These are phyloP conservation scores for Heliconius ethilla DNA, from an alignment of 2,888 invertebrate species.

Conservation along the genomic window DNA sequence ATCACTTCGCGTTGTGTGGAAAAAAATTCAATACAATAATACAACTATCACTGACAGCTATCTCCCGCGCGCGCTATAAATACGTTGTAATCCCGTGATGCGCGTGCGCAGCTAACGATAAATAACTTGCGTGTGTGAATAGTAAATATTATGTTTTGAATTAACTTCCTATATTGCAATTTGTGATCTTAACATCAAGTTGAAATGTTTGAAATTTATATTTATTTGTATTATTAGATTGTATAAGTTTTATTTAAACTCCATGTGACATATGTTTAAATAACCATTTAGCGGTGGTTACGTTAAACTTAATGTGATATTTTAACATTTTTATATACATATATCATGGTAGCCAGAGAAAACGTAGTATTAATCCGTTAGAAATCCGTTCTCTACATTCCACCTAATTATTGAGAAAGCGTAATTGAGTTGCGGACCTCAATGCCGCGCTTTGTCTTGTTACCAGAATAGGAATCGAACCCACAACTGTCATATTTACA, in stretches of 20 bases:
- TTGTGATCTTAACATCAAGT: not conserved
- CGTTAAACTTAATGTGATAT: too few species aligned
- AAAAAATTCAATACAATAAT: conserved; percentile 36
- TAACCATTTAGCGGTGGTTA: too few species aligned
- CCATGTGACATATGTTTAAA: too few species aligned
- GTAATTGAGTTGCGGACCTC: too few species aligned
- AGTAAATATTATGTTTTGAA: conserved; percentile 27
- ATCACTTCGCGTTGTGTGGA: too few species aligned
- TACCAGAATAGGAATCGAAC: not conserved
- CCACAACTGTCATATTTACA: not conserved
- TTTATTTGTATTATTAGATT: not conserved
- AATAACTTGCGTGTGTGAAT: conserved; percentile 13
- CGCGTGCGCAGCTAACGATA: conserved; percentile 34
- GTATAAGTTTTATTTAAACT: not conserved
- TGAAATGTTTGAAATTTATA: conserved; percentile 1
- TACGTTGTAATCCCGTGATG: conserved; percentile 39
- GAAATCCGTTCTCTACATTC: too few species aligned
- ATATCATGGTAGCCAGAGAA: too few species aligned
- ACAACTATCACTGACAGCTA: conserved; percentile 46
- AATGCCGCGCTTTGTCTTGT: too few species aligned
- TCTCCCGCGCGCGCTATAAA: conserved; percentile 50
- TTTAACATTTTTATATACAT: too few species aligned
- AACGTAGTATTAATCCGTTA: too few species aligned
- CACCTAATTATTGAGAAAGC: too few species aligned
- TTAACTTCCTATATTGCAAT: not conserved